Evolutionary conservation across 2,113 vertebrate genomes (phyloP).

Genomic region (Paradisaea rubra): DNA sequence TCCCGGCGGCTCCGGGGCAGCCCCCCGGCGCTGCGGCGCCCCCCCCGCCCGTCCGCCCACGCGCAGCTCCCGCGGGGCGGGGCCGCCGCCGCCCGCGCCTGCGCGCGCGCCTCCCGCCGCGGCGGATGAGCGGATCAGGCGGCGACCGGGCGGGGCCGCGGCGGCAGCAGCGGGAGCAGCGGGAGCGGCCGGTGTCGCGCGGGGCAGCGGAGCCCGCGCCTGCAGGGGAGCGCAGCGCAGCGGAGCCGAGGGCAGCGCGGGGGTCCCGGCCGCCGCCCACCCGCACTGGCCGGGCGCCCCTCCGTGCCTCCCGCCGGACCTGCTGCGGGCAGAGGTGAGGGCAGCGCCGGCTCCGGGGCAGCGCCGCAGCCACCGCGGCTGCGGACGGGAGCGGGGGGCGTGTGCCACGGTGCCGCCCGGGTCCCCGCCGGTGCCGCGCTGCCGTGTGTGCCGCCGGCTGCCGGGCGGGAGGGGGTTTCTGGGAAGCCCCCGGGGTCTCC

Average conservation of each 20-base stretch:
- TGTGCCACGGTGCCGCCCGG: not conserved
- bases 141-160: not conserved
- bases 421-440: not conserved
- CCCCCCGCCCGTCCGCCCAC: too few species aligned
- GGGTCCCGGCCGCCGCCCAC: not conserved
- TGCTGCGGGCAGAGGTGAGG: not conserved
- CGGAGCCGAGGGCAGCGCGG: not conserved
- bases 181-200: too few species aligned
- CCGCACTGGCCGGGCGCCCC: not conserved
- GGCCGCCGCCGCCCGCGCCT: not conserved
- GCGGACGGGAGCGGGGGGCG: not conserved
- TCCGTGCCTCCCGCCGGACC: not conserved
- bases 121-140: not conserved
- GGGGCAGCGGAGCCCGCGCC: not conserved
- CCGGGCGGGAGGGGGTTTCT: not conserved
- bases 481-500: too few species aligned
- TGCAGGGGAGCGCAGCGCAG: not conserved
- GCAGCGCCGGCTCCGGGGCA: not conserved
- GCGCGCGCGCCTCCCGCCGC: not conserved
- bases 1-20: rapidly evolving
- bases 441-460: not conserved
- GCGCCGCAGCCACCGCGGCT: too few species aligned
- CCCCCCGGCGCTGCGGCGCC: rapidly evolving
- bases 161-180: too few species aligned
- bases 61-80: not conserved